Evolutionary conservation across 2,113 vertebrate genomes (phyloP).

Genomic region (Muntiacus muntjak): DNA sequence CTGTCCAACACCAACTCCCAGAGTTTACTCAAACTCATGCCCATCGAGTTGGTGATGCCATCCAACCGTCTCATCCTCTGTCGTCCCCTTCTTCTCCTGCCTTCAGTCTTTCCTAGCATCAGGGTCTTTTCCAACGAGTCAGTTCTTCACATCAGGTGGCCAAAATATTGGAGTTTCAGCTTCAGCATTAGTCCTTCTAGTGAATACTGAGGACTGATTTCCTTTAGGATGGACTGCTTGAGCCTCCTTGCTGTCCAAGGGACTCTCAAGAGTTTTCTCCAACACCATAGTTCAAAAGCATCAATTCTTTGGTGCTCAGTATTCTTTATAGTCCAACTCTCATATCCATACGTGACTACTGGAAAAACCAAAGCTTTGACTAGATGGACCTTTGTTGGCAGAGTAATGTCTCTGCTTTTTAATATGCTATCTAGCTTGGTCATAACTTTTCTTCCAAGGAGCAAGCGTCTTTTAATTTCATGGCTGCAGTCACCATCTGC

Average conservation of each 20-base stretch:
- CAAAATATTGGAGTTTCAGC: neutral
- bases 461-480: neutral
- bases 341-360: neutral
- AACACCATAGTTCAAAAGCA: neutral
- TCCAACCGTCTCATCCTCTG: neutral
- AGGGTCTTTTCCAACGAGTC: neutral
- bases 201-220: neutral
- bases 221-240: neutral
- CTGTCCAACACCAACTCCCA: neutral
- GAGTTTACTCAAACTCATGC: neutral
- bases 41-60: fast-evolving
- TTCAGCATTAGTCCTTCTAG: neutral
- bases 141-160: neutral
- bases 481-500: neutral
- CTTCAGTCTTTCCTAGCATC: neutral
- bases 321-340: neutral
- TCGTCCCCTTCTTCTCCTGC: neutral
- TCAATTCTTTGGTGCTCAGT: neutral
- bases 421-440: neutral
- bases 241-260: neutral
- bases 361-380: neutral
- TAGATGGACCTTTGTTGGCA: neutral
- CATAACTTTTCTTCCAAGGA: neutral
- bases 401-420: neutral
- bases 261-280: neutral